Evolutionary conservation across 2,113 vertebrate genomes (phyloP), one percentile per base, ranked within the genome.

Genomic region (Ciconia stormi): DNA sequence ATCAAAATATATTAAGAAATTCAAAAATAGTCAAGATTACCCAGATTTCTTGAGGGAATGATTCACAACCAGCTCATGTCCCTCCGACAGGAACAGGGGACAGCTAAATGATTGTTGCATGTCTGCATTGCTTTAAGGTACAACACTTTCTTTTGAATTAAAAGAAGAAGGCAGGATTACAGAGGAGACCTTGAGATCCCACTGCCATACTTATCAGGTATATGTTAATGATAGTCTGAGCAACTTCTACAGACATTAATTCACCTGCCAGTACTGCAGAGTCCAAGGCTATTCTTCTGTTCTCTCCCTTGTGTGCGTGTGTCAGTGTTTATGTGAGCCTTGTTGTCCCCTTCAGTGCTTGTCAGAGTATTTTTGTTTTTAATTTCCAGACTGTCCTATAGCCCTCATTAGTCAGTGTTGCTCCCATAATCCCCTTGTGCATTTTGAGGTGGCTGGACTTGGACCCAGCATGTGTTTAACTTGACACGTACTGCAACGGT

Each of bases 1-100:
- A 95, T 97, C 94, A 78, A 95, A 96, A 90, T 93, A 56, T 59
- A 89, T 93, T 93, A 95, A 95, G 91, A 95, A 87, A 96, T 97
- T 82, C 52, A 90, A 72, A 89, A 90, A 89, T 89, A 96, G 96
- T 87, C 38, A 46, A 91, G 87, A 95, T 94, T 97, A 90, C 87
- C 77, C 66, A 92, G 90, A 93, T 96, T 93, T 90, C 80, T 55
- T 77, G 61, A 82, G 88, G 86, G 93, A 93, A 92, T 86, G 76
- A 95, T 94, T 96, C 88, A 84, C 56, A 90, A 92, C 73, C 42
- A 87, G 82, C 95, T 94, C 96, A 87, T 95, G 93, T 85, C 65
- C 79, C 78, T 96, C 95, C 36, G 26, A 53, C 55, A 65, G 81
- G 76, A 82, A 47, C 67, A 56, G 52, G 61, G 23, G 34, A 77